Evolutionary conservation across 1,140 invertebrate genomes (phyloP).

Genomic region (Pemphigus obesinymphae): DNA sequence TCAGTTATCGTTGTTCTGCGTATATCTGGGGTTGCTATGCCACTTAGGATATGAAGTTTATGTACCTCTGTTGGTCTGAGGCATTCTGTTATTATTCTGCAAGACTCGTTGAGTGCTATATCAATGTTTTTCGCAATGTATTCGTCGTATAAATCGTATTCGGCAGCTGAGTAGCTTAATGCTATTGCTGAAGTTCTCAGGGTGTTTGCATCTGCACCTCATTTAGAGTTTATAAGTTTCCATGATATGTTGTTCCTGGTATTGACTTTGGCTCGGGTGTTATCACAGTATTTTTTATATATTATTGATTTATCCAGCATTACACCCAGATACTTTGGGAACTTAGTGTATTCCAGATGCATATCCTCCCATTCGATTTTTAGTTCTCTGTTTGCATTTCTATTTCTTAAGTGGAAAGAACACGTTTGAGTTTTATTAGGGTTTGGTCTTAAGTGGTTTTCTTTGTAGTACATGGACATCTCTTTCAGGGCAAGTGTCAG

Average conservation of each 20-base stretch:
- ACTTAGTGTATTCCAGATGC: not conserved
- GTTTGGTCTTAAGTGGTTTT: slow-evolving; percentile 42
- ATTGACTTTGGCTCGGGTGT: no score
- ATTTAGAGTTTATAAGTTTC: not conserved
- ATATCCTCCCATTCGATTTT: not conserved
- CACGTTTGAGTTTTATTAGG: no score
- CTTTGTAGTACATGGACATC: not conserved
- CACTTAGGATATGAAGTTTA: not conserved
- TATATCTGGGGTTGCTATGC: not conserved
- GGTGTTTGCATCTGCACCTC: no score
- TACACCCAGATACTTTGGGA: not conserved
- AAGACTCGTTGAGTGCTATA: no score
- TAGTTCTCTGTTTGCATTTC: no score
- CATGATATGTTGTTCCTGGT: not conserved
- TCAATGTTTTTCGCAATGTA: no score
- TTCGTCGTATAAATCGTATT: not conserved
- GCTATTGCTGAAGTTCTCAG: no score
- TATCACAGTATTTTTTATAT: not conserved
- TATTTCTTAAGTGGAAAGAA: no score
- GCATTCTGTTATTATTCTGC: no score
- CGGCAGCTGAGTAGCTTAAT: not conserved
- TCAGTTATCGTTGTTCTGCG: not conserved
- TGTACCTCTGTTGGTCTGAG: no score
- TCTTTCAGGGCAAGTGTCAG: no score
- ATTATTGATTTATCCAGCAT: not conserved